Evolutionary conservation across 2,113 vertebrate genomes (phyloP), one percentile per base, ranked within the genome.

Genomic region (Brachionichthys hirsutus): DNA sequence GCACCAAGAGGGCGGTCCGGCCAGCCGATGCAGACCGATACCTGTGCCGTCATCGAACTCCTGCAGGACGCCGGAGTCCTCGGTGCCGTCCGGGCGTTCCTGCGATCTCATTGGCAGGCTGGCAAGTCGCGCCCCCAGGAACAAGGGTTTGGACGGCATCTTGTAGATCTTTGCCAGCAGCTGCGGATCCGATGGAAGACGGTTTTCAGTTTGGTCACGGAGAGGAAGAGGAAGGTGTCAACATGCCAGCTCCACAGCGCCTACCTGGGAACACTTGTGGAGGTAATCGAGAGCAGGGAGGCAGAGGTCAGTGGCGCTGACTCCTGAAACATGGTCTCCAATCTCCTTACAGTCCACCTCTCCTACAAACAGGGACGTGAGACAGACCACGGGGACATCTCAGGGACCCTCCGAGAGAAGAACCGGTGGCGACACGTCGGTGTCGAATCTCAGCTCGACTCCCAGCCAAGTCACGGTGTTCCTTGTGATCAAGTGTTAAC

Each of bases 1-100:
- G 19, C 12, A 24, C 14, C 9, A 10, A 4, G 12, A 2, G 3
- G 12, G 14, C 24, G 24, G 3, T 3, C 3, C 3, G 24, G 24
- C 24, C 3, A 6, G n/a, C 3, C 2, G 12, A 12, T 17, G 5
- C 3, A n/a, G 11, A 34, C 3, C 1, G 8, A 10, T 12, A 16
- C 97, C 97, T 7, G 97, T 96, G 81, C 95, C 93, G 0, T 98
- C 96, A 18, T 98, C 97, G 36, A 96, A 95, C 88, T 99, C 97
- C 1, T 93, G 94, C 34, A 98, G 92, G 61, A 98, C 75, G 0
- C 93, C 91, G 82, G 98, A 94, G 6, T 98, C 96, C 74, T 98
- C 96, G 4, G 95, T 95, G 90, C 94, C 94, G 5, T 93, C 81
- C 0, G 94, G 96, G 62, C 89, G 92, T 0, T 97, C 94, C 82